These are phyloP conservation scores for Enchytraeus crypticus DNA, from an alignment of 2,888 invertebrate species.

Conservation along the genomic window DNA sequence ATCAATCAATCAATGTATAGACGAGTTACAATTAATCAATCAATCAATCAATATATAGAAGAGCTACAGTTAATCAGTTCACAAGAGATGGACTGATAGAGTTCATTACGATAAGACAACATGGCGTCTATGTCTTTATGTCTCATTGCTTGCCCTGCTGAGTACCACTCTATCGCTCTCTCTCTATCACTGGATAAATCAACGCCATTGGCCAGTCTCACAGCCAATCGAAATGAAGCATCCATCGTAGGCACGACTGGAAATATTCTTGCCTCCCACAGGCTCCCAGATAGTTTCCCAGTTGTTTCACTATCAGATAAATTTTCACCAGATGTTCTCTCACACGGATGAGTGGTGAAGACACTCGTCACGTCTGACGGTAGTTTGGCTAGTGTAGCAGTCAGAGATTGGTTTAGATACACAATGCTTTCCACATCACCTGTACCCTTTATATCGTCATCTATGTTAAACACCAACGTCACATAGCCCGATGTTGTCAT, in stretches of 20 bases:
- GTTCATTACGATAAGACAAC: not conserved
- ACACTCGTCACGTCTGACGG: not conserved
- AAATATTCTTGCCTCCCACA: slow-evolving; percentile 39
- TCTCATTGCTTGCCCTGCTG: not conserved
- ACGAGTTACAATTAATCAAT: too few species aligned
- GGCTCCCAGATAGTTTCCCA: too few species aligned
- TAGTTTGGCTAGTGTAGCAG: not conserved
- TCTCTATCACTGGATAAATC: too few species aligned
- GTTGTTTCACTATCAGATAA: too few species aligned
- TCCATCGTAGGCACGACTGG: slow-evolving; percentile 33
- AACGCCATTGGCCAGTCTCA: slow-evolving; percentile 17
- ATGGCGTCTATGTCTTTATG: not conserved
- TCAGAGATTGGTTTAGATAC: not conserved
- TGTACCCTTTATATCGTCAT: slow-evolving; percentile 36
- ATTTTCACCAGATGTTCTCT: too few species aligned
- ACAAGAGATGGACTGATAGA: too few species aligned
- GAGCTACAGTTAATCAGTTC: too few species aligned
- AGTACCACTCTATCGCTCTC: not conserved
- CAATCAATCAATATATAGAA: too few species aligned
- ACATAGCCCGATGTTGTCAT: slow-evolving; percentile 27
- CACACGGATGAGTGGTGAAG: not conserved
- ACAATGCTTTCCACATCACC: slow-evolving; percentile 22
- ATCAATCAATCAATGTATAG: too few species aligned
- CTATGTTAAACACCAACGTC: slow-evolving; percentile 37
- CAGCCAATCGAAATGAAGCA: slow-evolving; percentile 28